Percentiles rank a stretch among this genome's conserved stretches.
These are phyloP conservation scores for Scarus forsteni DNA, from an alignment of 2,797 vertebrate genomes.

Conservation along the genomic window DNA sequence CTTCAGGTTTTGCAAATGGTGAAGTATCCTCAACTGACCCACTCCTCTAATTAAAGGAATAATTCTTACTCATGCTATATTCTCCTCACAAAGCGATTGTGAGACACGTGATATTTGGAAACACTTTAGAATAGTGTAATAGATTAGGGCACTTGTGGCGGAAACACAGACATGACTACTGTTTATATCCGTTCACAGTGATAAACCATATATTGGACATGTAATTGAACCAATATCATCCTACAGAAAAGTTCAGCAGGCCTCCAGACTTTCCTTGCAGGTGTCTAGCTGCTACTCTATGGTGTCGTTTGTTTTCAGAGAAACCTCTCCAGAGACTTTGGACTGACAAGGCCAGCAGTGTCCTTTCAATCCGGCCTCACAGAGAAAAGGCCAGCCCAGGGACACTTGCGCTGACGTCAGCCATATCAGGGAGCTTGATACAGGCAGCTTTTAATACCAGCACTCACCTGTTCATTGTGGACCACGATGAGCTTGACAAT, in stretches of 20 bases:
- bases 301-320: constrained; percentile 50
- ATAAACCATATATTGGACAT: no score
- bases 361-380: constrained; percentile 52
- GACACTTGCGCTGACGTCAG: constrained; percentile 74
- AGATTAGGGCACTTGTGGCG: no score
- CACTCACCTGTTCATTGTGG: constrained; percentile 94
- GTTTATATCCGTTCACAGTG: no score
- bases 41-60: no score
- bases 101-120: no score
- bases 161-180: no score
- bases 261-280: constrained; percentile 45
- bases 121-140: no score
- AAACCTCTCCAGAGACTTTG: constrained; percentile 54
- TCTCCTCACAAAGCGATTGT: no score
- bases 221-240: neutral
- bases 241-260: constrained; percentile 8
- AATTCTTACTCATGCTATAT: no score
- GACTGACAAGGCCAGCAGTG: constrained; percentile 69
- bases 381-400: constrained; percentile 48
- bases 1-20: no score
- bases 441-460: constrained; percentile 27
- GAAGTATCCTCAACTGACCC: no score
- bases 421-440: constrained; percentile 30
- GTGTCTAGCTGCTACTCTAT: constrained; percentile 43
- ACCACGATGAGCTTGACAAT: constrained; percentile 94